Evolutionary conservation across 2,888 invertebrate species (phyloP).

Genomic region (Cerastoderma edule): DNA sequence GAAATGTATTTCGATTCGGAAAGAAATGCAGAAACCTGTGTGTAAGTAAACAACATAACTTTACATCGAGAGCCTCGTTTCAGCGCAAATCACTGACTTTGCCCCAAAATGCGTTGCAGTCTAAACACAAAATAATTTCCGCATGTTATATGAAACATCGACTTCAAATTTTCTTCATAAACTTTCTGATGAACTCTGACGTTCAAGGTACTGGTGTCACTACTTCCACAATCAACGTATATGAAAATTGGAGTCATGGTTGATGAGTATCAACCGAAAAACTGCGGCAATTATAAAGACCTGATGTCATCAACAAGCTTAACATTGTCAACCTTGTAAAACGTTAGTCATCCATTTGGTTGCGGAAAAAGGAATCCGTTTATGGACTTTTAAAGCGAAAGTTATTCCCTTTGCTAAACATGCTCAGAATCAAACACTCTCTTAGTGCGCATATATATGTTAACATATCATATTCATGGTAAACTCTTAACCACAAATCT

Average conservation of each 20-base stretch:
- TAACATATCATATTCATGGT: background rate
- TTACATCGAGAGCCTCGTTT: no score
- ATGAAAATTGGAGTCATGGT: no score
- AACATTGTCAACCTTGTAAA: no score
- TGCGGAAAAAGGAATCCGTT: no score
- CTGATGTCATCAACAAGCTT: no score
- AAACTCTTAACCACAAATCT: background rate
- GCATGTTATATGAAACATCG: background rate
- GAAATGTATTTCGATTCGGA: conserved; percentile 8
- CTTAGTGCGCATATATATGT: background rate
- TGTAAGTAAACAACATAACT: conserved; percentile 7
- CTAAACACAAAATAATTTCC: background rate
- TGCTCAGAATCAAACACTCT: background rate
- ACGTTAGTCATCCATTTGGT: no score
- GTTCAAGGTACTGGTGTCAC: no score
- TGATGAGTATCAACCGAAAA: no score
- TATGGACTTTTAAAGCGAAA: background rate
- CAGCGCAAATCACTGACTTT: no score
- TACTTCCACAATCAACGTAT: no score
- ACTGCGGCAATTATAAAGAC: no score
- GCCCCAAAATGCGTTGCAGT: no score
- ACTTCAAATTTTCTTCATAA: background rate
- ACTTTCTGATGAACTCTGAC: background rate
- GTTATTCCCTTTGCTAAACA: background rate
- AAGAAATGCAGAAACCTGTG: conserved; percentile 11